A percentile compares a stretch with the other conserved stretches of the same genome.
Evolutionary conservation across 1,140 invertebrate species (phyloP).

Genomic region (Hyposmocoma kahamanoa): DNA sequence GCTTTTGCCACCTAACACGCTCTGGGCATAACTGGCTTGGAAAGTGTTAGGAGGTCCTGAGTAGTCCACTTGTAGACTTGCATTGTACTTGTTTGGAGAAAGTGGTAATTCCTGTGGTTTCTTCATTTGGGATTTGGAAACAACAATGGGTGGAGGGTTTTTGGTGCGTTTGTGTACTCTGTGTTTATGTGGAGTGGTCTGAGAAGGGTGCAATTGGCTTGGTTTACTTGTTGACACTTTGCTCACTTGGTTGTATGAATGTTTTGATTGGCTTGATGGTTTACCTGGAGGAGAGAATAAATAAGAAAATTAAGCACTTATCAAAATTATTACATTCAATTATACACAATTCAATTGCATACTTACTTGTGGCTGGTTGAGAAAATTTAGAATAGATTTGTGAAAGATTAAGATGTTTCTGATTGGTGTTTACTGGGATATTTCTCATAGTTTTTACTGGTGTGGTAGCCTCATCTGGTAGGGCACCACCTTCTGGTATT

Average conservation of each 20-base stretch:
- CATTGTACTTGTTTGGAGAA: slow-evolving; percentile 46
- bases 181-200: slow-evolving; percentile 36
- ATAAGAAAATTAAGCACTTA: no score
- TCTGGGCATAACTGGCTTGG: slow-evolving; percentile 66
- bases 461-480: slow-evolving; percentile 38
- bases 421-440: slow-evolving; percentile 52
- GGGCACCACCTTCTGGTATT: slow-evolving; percentile 43
- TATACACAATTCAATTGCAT: no score
- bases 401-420: slow-evolving; percentile 69
- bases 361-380: slow-evolving; percentile 59
- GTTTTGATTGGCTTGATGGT: slow-evolving; percentile 62
- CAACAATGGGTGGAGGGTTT: slow-evolving; percentile 19
- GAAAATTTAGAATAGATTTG: slow-evolving; percentile 69
- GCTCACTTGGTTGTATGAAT: slow-evolving; percentile 68
- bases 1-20: slow-evolving; percentile 46
- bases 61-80: slow-evolving; percentile 44
- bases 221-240: slow-evolving; percentile 69
- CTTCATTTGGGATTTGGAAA: slow-evolving; percentile 37
- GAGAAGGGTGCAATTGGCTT: slow-evolving; percentile 34
- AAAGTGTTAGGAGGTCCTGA: slow-evolving; percentile 52
- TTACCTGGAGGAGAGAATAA: slow-evolving; percentile 41
- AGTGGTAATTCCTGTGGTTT: slow-evolving; percentile 41
- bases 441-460: slow-evolving; percentile 60
- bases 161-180: slow-evolving; percentile 38
- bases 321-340: no score